Base-by-base conservation (phyloP, 2,888 invertebrate genomes). In the Hydraecia micacea region DNA sequence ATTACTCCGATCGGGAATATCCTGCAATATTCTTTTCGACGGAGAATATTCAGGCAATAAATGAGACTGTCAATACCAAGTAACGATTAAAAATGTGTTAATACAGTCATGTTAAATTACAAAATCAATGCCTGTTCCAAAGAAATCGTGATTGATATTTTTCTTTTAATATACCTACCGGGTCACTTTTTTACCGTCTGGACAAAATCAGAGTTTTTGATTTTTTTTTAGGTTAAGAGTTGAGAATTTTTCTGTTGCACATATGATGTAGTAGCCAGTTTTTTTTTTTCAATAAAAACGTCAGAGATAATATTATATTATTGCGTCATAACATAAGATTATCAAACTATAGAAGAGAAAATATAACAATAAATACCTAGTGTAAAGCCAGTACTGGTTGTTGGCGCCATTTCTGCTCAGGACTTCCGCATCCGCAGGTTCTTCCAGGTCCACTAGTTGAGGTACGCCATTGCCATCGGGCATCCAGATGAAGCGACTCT, bases 401-500 rank as follows among this genome's bases (percentile, higher is more conserved):
- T 94, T 90, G 25, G 93, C 94, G 18, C 95, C 95, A 80, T 93
- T 95, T 81, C 93, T 94, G n/a, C 69, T 75, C 2, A 91, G 49
- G 0, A 90, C 6, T 0, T 55, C 69, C 18, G 91, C 83, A 36
- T 93, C 90, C 1, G 91, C 91, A 0, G 92, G 93, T 21, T 90
- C 92, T 1, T 92, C 84, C 2, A 96, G 88, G 84, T 97, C 96
- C 9, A 96, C 95, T 2, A 97, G 90, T 0, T 91, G 89, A 0
- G 95, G 94, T 0, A 87, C 88, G 2, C 94, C 95, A 0, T 95
- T 91, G n/a, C 94, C 93, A 88, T 96, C 94, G 3, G 95, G 94
- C 93, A 96, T 95, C 96, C 96, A 96, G 74, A 96, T 92, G 87
- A 95, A 97, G 2, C 94, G 94, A 86, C 95, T 96, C 72, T 92